Conservation (phyloP, 2,113 vertebrate genomes). For the Myotis lucifugus region DNA sequence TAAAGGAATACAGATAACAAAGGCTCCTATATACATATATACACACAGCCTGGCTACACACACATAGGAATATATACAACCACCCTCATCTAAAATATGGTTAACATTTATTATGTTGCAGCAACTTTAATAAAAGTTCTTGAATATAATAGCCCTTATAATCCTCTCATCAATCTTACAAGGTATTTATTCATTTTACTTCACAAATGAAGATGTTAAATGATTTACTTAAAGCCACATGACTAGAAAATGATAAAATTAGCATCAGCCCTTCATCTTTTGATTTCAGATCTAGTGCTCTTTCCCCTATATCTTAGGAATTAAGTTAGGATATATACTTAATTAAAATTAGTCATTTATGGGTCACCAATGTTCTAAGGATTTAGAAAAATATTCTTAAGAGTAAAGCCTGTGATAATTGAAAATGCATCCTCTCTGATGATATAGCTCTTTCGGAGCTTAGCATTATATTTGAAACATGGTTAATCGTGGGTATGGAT, state of each 20-base stretch:
- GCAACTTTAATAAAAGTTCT: neutral
- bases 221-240: neutral
- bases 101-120: neutral
- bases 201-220: slow-evolving; percentile 27
- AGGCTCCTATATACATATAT: neutral
- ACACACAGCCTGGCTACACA: neutral
- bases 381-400: slow-evolving; percentile 44
- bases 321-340: slow-evolving; percentile 19
- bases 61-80: neutral
- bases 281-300: neutral
- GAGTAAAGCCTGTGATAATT: slow-evolving; percentile 14
- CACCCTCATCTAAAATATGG: neutral
- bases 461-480: neutral
- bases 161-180: neutral
- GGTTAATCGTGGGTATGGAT: neutral
- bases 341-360: slow-evolving; percentile 59
- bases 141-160: neutral
- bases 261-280: neutral
- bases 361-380: slow-evolving; percentile 42
- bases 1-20: neutral
- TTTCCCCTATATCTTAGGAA: neutral
- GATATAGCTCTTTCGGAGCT: neutral
- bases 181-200: neutral
- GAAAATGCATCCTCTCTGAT: neutral
- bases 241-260: neutral